Evolutionary conservation across 2,888 invertebrate species (phyloP).

Genomic region (Criorhina ranunculi): DNA sequence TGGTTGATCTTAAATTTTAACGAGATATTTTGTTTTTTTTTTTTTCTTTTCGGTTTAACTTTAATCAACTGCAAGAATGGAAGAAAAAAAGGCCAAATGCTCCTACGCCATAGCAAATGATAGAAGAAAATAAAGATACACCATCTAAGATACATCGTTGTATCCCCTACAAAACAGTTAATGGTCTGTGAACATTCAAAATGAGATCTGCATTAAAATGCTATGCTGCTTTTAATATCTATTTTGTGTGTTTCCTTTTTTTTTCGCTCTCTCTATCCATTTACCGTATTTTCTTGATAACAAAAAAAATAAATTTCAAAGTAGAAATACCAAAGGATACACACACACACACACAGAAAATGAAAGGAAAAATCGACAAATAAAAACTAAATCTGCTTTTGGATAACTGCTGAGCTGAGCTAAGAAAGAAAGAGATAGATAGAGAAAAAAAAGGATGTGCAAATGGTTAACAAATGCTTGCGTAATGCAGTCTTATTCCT

Average conservation of each 20-base stretch:
- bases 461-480: constrained; percentile 72
- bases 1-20: constrained; percentile 5
- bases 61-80: constrained; percentile 6
- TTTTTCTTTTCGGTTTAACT: constrained; percentile 15
- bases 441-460: constrained; percentile 55
- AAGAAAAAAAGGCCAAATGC: background rate
- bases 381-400: constrained; percentile 67
- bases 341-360: constrained; percentile 8
- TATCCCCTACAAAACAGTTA: constrained; percentile 68
- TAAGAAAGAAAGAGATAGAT: constrained; percentile 9
- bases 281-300: constrained; percentile 50
- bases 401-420: constrained; percentile 50
- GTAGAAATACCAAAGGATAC: constrained; percentile 3
- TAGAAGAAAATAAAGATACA: constrained; percentile 23
- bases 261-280: constrained; percentile 16
- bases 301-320: constrained; percentile 37
- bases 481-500: constrained; percentile 63
- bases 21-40: background rate
- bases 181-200: constrained; percentile 77
- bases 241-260: constrained; percentile 24
- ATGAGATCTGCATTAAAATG: constrained; percentile 75
- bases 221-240: constrained; percentile 73
- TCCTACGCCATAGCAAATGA: background rate
- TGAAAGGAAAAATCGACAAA: constrained; percentile 27
- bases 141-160: constrained; percentile 56